Base-by-base conservation (phyloP, 2,113 vertebrate genomes). In the Lamprologus lemairii region DNA sequence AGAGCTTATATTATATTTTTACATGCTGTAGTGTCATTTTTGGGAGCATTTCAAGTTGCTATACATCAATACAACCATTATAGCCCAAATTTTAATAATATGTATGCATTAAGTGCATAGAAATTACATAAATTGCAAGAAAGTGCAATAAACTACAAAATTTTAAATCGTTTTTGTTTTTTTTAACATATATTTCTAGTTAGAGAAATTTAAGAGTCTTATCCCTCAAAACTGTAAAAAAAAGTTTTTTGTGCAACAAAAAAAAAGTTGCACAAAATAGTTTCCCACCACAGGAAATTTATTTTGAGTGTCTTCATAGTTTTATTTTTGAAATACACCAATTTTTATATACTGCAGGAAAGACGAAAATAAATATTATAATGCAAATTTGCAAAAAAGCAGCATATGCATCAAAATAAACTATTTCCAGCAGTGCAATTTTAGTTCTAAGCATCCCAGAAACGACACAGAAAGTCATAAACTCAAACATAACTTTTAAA, bases 81-180 rank as follows among this genome's bases (percentile, higher is more conserved):
- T 57, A 57, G 54, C 54, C 23, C 23, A 57, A 8, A 26, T 57
- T 57, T 5, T 57, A 8, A 57, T 57, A 57, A 57, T 57, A 57
- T 26, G 21, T 26, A 14, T 57, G 54, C 12, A 57, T 26, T 26
- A 57, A 57, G 12, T 57, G 21, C 54, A 57, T 57, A 57, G 54
- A 5, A 57, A 57, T 57, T 26, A 57, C 54, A 57, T 26, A 26
- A 57, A 26, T 57, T 57, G 21, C 12, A 14, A 7, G 3, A 57
- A 57, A 57, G 12, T 26, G 21, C 1, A 57, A 57, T 57, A 57
- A 57, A 55, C 7, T 1, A 55, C 12, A 55, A 55, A 0, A 0
- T 5, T 23, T 3, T 2, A 5, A 26, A 55, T 26, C 2, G 0
- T 55, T 55, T 55, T 55, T 23, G 21, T 4, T 53, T 53, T 45